Conservation (phyloP, 2,797 vertebrate species). For the Pachyuromys duprasi region DNA sequence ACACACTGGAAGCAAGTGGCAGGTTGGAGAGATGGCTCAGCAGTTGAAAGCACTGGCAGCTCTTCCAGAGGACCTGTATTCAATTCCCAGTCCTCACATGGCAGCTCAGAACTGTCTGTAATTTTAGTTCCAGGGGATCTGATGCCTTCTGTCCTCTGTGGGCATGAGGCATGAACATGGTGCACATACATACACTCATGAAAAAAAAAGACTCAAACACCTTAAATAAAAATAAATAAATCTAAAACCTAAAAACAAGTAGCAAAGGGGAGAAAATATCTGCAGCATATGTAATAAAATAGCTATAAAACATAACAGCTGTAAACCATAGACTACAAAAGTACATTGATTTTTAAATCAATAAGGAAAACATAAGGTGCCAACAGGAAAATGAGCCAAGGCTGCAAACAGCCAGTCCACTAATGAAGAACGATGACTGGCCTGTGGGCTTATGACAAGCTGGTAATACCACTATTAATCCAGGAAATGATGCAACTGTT, state of each 20-base stretch:
- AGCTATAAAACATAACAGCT: conserved; percentile 9
- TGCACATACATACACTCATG: neutral
- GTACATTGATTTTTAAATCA: conserved; percentile 43
- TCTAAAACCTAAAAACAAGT: neutral
- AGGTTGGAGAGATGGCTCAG: neutral
- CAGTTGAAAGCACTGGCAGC: neutral
- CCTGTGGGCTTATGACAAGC: neutral
- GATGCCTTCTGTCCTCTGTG: neutral
- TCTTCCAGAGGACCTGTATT: neutral
- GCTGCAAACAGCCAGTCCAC: neutral
- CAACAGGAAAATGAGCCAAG: conserved; percentile 9
- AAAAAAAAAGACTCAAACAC: no score
- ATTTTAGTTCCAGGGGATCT: neutral
- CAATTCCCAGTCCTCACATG: no score
- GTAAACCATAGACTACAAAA: conserved; percentile 21
- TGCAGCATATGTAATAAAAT: neutral
- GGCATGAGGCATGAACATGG: neutral
- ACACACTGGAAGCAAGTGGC: neutral
- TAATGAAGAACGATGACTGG: neutral
- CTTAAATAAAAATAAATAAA: neutral
- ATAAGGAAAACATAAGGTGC: conserved; percentile 46
- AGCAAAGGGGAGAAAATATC: neutral
- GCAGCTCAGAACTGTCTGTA: neutral
- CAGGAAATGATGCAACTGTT: neutral
- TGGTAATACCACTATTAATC: neutral